These are phyloP conservation scores for Ophion ventricosus DNA, from an alignment of 2,888 invertebrate genomes.

Conservation along the genomic window DNA sequence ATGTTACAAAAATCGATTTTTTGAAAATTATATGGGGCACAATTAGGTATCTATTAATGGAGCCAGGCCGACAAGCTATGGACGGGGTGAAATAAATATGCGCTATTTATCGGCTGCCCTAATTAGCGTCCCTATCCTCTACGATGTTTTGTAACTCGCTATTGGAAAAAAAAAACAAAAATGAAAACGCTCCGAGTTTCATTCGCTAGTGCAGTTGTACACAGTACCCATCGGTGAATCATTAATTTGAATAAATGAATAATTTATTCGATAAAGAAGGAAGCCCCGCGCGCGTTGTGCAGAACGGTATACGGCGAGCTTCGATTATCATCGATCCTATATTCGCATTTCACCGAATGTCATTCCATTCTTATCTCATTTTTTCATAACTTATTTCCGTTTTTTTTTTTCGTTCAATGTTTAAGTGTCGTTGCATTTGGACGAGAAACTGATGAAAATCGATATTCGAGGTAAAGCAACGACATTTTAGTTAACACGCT, in stretches of 20 bases:
- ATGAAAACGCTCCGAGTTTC: neutral
- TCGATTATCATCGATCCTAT: neutral
- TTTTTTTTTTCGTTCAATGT: neutral
- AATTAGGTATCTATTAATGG: neutral
- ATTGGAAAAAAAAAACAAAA: neutral
- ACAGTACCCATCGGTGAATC: neutral
- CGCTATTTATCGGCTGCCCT: conserved; percentile 17
- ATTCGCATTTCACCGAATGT: neutral
- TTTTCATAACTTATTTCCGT: neutral
- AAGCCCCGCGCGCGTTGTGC: neutral
- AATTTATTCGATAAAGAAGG: neutral
- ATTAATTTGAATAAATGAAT: neutral
- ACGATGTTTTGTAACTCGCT: neutral
- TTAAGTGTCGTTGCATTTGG: too few species aligned
- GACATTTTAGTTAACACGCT: neutral
- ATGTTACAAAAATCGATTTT: too few species aligned
- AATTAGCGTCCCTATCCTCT: neutral
- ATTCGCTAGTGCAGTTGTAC: neutral
- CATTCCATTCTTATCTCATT: neutral
- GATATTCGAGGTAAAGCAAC: neutral
- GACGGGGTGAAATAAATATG: conserved; percentile 4
- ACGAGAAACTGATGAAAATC: neutral
- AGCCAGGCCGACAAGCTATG: neutral
- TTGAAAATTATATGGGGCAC: too few species aligned
- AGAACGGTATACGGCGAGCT: neutral